Evolutionary conservation across 1,140 invertebrate genomes (phyloP).

Genomic region (Aphelenchoides avenae): DNA sequence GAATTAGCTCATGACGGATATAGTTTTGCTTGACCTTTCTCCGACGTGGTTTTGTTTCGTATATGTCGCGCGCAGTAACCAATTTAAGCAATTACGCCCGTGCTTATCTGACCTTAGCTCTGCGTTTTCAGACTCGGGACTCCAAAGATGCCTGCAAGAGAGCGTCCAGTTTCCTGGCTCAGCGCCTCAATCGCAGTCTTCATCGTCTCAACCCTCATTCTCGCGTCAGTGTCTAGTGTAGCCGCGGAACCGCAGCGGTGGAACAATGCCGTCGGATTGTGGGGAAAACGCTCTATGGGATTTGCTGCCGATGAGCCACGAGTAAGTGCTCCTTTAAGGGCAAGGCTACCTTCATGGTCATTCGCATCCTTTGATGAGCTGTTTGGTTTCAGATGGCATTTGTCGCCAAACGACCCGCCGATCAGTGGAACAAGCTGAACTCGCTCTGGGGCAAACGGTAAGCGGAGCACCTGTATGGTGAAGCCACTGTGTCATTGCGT

Average conservation of each 20-base stretch:
- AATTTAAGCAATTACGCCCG: too few relatives aligned
- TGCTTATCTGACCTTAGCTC: too few relatives aligned
- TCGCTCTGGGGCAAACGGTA: conserved; percentile 29
- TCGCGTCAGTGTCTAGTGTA: background rate
- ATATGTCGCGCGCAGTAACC: too few relatives aligned
- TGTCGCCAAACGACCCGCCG: conserved; percentile 25
- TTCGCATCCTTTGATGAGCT: background rate
- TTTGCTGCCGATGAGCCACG: background rate
- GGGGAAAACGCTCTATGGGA: conserved; percentile 29
- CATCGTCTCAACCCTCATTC: conserved; percentile 7
- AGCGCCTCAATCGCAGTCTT: too few relatives aligned
- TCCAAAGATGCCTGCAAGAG: too few relatives aligned
- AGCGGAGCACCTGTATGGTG: too few relatives aligned
- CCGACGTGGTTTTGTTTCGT: too few relatives aligned
- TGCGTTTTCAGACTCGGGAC: too few relatives aligned
- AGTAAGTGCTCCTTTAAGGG: background rate
- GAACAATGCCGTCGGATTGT: conserved; percentile 37
- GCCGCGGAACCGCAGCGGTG: conserved; percentile 3
- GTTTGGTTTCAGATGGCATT: conserved; percentile 9
- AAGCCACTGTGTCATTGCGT: background rate
- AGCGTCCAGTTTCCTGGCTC: too few relatives aligned
- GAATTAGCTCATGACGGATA: too few relatives aligned
- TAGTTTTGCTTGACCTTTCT: too few relatives aligned
- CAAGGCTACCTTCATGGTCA: background rate
- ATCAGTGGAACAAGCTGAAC: conserved; percentile 29